These are phyloP conservation scores for Chalcis sispes DNA, from an alignment of 2,888 invertebrate genomes.

Conservation along the genomic window DNA sequence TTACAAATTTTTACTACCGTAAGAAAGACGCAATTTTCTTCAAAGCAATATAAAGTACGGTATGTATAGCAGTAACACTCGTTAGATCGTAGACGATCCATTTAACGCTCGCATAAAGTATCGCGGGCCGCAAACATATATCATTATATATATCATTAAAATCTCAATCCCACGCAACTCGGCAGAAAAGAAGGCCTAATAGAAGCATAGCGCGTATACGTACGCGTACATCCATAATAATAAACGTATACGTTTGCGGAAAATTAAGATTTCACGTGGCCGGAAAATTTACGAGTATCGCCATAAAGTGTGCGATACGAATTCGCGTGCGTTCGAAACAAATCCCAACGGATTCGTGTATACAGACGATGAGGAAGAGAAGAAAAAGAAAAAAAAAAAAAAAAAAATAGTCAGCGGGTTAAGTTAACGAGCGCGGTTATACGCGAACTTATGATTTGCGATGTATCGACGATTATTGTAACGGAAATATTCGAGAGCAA, in stretches of 20 bases:
- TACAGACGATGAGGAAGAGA: constrained; percentile 46
- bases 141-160: constrained; percentile 15
- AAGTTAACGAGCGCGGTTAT: constrained; percentile 17
- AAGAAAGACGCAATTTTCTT: constrained; percentile 18
- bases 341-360: not conserved
- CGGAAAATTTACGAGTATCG: constrained; percentile 39
- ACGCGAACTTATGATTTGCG: constrained; percentile 1
- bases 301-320: constrained; percentile 21
- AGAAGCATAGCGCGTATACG: not conserved
- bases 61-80: not conserved
- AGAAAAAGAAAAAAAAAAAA: not conserved
- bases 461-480: constrained; percentile 21
- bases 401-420: not conserved
- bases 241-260: constrained; percentile 29
- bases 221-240: constrained; percentile 29
- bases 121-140: not conserved
- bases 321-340: not conserved
- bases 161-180: not conserved
- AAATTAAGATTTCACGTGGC: constrained; percentile 51
- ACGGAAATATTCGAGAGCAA: not conserved
- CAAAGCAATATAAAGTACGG: not conserved
- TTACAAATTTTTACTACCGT: constrained; percentile 16
- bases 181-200: constrained; percentile 30
- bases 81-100: constrained; percentile 14
- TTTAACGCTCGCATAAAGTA: constrained; percentile 35